A percentile compares a stretch with the other conserved stretches of the same genome.
These are phyloP conservation scores for Daboia siamensis DNA, from an alignment of 2,113 vertebrate genomes.

Conservation along the genomic window DNA sequence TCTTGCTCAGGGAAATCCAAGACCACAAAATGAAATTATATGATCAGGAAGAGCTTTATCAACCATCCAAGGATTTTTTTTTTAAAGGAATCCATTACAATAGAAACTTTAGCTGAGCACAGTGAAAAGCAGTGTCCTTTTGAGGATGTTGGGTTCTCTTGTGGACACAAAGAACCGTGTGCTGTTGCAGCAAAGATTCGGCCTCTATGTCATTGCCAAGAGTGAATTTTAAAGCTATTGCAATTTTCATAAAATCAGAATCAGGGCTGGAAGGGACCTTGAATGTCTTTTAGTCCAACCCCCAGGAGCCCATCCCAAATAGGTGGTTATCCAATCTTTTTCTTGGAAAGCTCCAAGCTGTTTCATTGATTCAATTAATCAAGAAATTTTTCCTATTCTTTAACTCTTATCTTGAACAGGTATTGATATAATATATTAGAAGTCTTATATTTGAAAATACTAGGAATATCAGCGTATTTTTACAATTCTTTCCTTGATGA, in stretches of 20 bases:
- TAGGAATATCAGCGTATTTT: background rate
- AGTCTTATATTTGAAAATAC: background rate
- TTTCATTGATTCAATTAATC: too few relatives aligned
- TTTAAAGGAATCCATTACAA: background rate
- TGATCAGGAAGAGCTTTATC: background rate
- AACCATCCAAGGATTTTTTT: background rate
- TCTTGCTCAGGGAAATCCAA: background rate
- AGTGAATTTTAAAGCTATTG: background rate
- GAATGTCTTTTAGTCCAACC: background rate
- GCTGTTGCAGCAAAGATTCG: background rate
- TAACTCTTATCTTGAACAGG: background rate
- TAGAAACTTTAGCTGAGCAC: background rate
- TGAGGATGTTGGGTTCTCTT: background rate
- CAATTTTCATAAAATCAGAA: too few relatives aligned
- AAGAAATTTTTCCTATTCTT: background rate
- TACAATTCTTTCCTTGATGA: background rate
- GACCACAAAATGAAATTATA: background rate
- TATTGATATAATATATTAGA: background rate
- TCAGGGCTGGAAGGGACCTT: background rate
- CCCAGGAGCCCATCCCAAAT: too few relatives aligned
- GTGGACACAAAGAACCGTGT: background rate
- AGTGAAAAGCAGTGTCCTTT: background rate
- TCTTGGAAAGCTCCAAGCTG: too few relatives aligned
- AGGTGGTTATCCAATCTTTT: too few relatives aligned
- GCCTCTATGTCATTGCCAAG: background rate